These are phyloP conservation scores for Necrosyrtes monachus DNA, from an alignment of 2,797 vertebrate genomes.

Conservation along the genomic window DNA sequence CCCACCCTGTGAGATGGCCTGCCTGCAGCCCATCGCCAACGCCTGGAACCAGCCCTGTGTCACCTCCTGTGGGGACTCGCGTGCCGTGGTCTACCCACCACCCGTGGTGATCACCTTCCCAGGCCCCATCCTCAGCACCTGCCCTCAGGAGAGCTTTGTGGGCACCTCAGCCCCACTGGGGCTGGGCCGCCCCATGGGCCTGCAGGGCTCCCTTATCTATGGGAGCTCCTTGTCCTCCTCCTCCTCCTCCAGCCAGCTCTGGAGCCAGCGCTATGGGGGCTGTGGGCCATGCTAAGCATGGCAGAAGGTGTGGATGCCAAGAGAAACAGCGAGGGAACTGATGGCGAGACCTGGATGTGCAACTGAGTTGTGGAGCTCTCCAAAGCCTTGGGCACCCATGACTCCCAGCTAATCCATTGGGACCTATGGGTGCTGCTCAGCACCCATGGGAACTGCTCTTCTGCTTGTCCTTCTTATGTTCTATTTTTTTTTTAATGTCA, in stretches of 20 bases:
- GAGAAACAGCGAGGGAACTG: background rate
- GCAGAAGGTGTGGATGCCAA: background rate
- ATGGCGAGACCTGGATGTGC: background rate
- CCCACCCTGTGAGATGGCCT: background rate
- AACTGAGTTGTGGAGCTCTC: background rate
- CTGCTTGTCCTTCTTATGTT: background rate
- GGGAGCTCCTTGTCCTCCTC: background rate
- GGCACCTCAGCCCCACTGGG: fast-evolving
- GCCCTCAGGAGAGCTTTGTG: slow-evolving; percentile 10
- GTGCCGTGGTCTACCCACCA: background rate
- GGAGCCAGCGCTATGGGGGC: background rate
- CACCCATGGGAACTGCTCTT: background rate
- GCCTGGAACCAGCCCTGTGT: background rate
- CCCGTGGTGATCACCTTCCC: slow-evolving; percentile 31
- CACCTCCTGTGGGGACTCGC: slow-evolving; percentile 15
- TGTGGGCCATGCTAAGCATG: background rate
- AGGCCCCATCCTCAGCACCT: slow-evolving; percentile 38
- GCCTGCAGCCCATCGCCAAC: fast-evolving
- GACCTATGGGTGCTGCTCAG: background rate
- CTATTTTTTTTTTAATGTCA: background rate
- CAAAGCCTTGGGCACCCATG: background rate
- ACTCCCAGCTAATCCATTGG: too few species aligned
- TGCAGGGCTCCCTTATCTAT: background rate
- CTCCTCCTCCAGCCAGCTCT: background rate
- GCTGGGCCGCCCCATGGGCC: background rate